A percentile compares a stretch with the other conserved stretches of the same genome.
These are phyloP conservation scores for Minunthozetes semirufus DNA, from an alignment of 2,888 invertebrate species.

Conservation along the genomic window DNA sequence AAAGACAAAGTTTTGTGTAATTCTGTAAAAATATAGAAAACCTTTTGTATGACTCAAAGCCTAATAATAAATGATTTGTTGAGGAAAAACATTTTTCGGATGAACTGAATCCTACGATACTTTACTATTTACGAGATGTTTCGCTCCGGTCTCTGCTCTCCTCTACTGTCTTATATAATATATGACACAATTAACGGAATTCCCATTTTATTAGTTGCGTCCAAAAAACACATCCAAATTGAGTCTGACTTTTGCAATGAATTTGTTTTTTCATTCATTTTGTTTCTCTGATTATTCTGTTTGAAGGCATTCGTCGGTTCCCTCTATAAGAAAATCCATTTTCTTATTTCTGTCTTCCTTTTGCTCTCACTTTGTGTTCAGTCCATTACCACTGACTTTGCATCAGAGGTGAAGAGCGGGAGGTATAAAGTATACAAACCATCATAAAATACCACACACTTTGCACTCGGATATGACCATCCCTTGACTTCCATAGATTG, in stretches of 20 bases:
- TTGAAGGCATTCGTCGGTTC: not conserved
- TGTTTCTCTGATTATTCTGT: not conserved
- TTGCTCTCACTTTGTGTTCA: not conserved
- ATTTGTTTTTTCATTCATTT: not conserved
- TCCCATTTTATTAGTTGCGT: not conserved
- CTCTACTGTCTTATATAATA: not conserved
- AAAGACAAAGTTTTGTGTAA: too few species aligned
- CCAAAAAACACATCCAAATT: not conserved
- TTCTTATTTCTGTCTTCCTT: not conserved
- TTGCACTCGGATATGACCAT: too few species aligned
- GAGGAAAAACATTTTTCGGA: not conserved
- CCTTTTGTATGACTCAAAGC: too few species aligned
- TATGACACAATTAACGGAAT: conserved; percentile 10
- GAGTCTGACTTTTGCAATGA: not conserved
- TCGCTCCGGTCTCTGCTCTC: not conserved
- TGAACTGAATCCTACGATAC: not conserved
- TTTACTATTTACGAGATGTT: not conserved
- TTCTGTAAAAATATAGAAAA: too few species aligned
- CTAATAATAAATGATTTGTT: not conserved
- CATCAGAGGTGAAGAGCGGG: not conserved
- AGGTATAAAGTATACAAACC: too few species aligned
- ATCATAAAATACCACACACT: too few species aligned
- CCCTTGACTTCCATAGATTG: not conserved
- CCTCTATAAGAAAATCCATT: not conserved
- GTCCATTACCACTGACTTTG: not conserved